Conservation (phyloP, 2,797 vertebrate species). For the Mastacembelus armatus region DNA sequence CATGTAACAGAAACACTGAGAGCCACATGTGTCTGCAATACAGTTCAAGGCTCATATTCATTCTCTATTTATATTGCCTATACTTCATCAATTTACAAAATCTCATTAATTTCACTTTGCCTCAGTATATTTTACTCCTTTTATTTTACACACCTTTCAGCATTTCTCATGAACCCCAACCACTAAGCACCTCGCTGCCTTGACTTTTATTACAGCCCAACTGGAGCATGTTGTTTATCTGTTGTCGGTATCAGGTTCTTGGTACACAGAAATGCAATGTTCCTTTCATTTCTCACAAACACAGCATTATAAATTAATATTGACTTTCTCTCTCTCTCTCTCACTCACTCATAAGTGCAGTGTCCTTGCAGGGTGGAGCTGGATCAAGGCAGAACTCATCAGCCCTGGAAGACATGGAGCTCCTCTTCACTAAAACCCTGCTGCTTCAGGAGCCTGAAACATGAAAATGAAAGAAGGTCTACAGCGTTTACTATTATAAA, state of each 20-base stretch:
- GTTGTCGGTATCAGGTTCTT: background rate
- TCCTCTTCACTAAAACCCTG: conserved; percentile 89
- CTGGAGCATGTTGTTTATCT: background rate
- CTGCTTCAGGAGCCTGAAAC: conserved; percentile 86
- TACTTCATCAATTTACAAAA: conserved; percentile 8
- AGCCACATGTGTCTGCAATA: background rate
- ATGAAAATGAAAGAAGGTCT: background rate
- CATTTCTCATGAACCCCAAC: background rate
- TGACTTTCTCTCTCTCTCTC: too few species aligned
- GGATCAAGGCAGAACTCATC: conserved; percentile 44
- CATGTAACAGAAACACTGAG: conserved; percentile 5
- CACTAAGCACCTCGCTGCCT: too few species aligned
- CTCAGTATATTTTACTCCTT: background rate
- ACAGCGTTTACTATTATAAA: too few species aligned
- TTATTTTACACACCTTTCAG: background rate
- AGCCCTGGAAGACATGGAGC: conserved; percentile 88
- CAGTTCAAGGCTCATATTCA: background rate
- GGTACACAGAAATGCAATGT: conserved; percentile 62
- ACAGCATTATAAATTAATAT: conserved; percentile 14
- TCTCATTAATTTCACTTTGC: background rate
- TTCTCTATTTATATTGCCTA: conserved; percentile 23
- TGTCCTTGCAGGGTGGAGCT: conserved; percentile 12
- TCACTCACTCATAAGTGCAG: background rate
- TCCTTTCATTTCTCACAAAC: conserved; percentile 14
- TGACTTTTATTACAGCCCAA: too few species aligned